Evolutionary conservation across 2,888 invertebrate species (phyloP), one percentile per base, ranked within the genome.

Genomic region (Coelogynopora nodosa): DNA sequence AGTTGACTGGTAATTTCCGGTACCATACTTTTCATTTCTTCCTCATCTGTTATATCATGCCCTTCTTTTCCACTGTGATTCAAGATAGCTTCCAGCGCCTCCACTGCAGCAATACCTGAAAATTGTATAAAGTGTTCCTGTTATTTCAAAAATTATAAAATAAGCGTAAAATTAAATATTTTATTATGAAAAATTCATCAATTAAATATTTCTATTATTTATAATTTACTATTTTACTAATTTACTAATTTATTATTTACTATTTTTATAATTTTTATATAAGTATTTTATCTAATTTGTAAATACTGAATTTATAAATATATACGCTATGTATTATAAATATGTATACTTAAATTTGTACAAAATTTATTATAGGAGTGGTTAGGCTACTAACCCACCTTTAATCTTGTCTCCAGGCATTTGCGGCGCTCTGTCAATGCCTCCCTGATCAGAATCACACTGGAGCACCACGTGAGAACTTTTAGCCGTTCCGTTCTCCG

Each of bases 401-500:
- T 49, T 49, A 18, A 49, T 18, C 49, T 49, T 49, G 93, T 96
- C 95, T 94, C 86, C 88, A 18, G 89, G 89, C 80, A 88, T 87
- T 86, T 89, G 89, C 23, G 88, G 88, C 13, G 87, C 88, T 67
- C 88, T 86, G 23, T 89, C 88, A 28, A 89, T 87, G 0, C 88
- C 88, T n/a, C n/a, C n/a, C 28, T 28, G 87, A 83, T 89, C 89
- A 27, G 89, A 88, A 23, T 30, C 27, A 27, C 30, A 49, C 23
- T 74, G 27, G 27, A 84, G 84, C 31, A 67, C 30, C 13, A 31
- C 84, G 0, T n/a, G n/a, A 0, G 30, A 27, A 0, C 67, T 30
- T 23, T 49, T n/a, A 28, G 97, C 96, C 93, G 97, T 96, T 0
- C 98, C 99, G 30, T 97, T 93, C 90, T 95, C 95, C 92, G 98